Conservation (phyloP, 1,140 invertebrate species). For the Drosophila watanabei region DNA sequence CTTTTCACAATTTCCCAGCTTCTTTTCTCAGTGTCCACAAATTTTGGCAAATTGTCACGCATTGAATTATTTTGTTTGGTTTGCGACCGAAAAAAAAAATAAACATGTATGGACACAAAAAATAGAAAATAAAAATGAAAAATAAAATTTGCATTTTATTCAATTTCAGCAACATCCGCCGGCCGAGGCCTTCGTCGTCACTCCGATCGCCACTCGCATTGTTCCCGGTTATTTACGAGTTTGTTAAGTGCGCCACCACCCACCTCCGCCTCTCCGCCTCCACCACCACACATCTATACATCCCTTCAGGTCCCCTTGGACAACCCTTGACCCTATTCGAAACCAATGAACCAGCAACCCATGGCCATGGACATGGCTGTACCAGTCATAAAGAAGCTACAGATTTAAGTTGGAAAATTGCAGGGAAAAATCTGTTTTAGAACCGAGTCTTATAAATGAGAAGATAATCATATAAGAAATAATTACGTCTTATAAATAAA, state of each 20-base stretch:
- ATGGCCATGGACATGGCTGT: slow-evolving; percentile 59
- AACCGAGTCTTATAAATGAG: background rate
- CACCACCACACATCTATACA: background rate
- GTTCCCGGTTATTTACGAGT: slow-evolving; percentile 81
- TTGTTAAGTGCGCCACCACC: slow-evolving; percentile 66
- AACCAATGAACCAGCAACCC: slow-evolving; percentile 39
- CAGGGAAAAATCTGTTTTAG: background rate
- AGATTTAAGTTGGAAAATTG: background rate
- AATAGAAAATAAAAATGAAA: slow-evolving; percentile 55
- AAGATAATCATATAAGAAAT: background rate
- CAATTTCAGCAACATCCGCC: slow-evolving; percentile 71
- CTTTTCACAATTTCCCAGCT: background rate
- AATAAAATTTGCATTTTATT: slow-evolving; percentile 84
- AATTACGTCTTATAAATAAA: background rate
- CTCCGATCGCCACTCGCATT: slow-evolving; percentile 59
- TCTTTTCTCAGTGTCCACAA: slow-evolving; percentile 17
- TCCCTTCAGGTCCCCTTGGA: background rate
- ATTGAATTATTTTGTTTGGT: slow-evolving; percentile 78
- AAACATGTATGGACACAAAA: background rate
- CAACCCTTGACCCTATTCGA: slow-evolving; percentile 21
- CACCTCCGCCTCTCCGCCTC: background rate
- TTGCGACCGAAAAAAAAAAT: slow-evolving; percentile 35
- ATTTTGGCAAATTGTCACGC: slow-evolving; percentile 74
- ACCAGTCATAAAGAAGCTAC: slow-evolving; percentile 3
- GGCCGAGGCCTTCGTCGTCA: slow-evolving; percentile 32